A percentile compares a stretch with the other conserved stretches of the same genome.
Conservation (phyloP, 2,113 vertebrate species). For the Erythrocebus patas region DNA sequence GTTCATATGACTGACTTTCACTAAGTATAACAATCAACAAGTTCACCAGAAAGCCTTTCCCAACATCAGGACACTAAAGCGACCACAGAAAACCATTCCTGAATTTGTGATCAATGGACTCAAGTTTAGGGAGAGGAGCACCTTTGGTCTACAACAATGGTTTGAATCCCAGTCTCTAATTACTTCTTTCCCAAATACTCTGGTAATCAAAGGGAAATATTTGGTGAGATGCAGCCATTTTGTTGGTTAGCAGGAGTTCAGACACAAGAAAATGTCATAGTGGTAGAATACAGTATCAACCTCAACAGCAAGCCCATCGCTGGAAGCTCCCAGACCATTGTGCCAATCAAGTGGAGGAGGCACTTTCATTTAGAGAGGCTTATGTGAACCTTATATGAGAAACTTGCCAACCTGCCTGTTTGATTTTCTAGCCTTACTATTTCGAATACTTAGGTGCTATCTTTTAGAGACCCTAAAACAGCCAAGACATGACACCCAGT, state of each 20-base stretch:
- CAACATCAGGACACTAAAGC: constrained; percentile 58
- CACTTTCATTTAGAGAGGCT: constrained; percentile 48
- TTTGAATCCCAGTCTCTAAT: constrained; percentile 55
- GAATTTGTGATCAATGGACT: constrained; percentile 59
- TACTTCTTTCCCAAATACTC: constrained; percentile 51
- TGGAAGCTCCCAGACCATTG: constrained; percentile 22
- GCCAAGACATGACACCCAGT: constrained; percentile 18
- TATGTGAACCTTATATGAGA: constrained; percentile 38
- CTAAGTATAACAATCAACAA: constrained; percentile 64
- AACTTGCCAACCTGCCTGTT: constrained; percentile 31
- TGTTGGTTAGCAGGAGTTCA: constrained; percentile 54
- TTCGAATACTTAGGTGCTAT: constrained; percentile 42
- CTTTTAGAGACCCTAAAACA: constrained; percentile 48
- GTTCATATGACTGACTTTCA: constrained; percentile 53
- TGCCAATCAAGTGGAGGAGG: neutral
- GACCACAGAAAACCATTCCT: constrained; percentile 9
- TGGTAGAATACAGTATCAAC: neutral
- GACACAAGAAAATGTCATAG: constrained; percentile 56
- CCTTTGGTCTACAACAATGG: constrained; percentile 39
- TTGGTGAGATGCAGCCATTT: constrained; percentile 70
- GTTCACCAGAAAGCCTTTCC: constrained; percentile 53
- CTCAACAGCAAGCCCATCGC: neutral
- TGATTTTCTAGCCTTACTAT: constrained; percentile 34
- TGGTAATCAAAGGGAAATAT: constrained; percentile 32
- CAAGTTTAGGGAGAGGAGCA: constrained; percentile 33